Base-by-base conservation (phyloP, 2,888 invertebrate genomes). In the Leucania comma region DNA sequence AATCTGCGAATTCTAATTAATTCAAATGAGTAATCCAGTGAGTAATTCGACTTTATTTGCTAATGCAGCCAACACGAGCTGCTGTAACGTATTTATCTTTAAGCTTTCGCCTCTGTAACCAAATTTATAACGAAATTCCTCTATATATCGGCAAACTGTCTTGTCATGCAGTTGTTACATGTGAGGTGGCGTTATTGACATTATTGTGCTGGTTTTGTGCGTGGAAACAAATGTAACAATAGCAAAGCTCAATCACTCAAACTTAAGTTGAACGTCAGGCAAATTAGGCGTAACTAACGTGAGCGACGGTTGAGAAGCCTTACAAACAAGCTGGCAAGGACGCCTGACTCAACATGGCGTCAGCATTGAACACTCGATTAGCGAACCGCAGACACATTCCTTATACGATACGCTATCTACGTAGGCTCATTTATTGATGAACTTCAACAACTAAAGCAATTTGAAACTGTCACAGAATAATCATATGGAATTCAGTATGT, bases 271-370 rank as follows among this genome's bases (percentile, higher is more conserved):
- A 72, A 65, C 57, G 57, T 67, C 57, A 56, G 66, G 72, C 74
- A 80, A 81, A 81, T 84, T 80, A 84, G 81, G 83, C 84, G 76
- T 86, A 82, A 83, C 80, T 84, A 87, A 87, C 83, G 76, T 84
- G 77, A 82, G 79, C 77, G 84, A 77, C 82, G 81, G 78, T 68
- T 68, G 82, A 68, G 88, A 90, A 91, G 89, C 88, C 91, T 87
- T 86, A 87, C 86, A 86, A 87, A 79, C 78, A 79, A 77, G 73
- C 67, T 75, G 79, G 81, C 93, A 89, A 93, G 94, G 93, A 86
- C 93, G 87, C 63, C 84, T 89, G 91, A 91, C 82, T 90, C 90
- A 89, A 86, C 80, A 88, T 89, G 89, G 82, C 92, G 91, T 91
- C 92, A 90, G 83, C 87, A 74, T 68, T 75, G 77, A 69, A 60